Conservation (phyloP, 2,113 vertebrate species). For the Onychorhynchus coronatus region DNA sequence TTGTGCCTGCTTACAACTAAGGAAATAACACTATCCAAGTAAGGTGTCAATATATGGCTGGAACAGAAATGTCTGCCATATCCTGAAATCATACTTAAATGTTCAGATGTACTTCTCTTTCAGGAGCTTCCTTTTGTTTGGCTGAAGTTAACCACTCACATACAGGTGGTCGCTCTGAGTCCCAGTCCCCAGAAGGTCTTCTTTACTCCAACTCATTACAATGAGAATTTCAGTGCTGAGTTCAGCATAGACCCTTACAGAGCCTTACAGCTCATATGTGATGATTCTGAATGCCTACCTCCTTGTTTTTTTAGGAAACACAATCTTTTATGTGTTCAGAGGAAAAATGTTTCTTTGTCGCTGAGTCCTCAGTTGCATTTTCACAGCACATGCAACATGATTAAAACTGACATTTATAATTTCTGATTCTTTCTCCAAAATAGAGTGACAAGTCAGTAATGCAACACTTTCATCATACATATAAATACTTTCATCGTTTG, state of each 20-base stretch:
- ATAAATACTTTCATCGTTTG: not conserved
- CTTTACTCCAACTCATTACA: not conserved
- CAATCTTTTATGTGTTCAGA: not conserved
- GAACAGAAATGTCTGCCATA: not conserved
- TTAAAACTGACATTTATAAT: not conserved
- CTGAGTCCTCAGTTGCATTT: not conserved
- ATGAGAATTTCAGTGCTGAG: not conserved
- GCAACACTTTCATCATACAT: not conserved
- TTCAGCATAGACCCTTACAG: not conserved
- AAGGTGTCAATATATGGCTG: not conserved
- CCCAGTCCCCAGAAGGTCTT: not conserved
- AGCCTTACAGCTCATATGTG: not conserved
- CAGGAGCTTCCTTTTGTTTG: not conserved
- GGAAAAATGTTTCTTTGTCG: not conserved
- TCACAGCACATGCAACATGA: not conserved
- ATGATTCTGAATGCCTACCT: not conserved
- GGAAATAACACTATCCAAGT: not conserved
- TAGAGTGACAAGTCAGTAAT: not conserved
- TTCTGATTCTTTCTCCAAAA: not conserved
- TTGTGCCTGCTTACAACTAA: not conserved
- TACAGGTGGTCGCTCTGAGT: not conserved
- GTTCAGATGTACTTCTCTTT: not conserved
- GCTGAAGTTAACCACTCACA: not conserved
- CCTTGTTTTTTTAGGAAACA: not conserved
- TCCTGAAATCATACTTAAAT: not conserved